Evolutionary conservation across 2,113 vertebrate genomes (phyloP).

Genomic region (Ctenodactylus gundi): DNA sequence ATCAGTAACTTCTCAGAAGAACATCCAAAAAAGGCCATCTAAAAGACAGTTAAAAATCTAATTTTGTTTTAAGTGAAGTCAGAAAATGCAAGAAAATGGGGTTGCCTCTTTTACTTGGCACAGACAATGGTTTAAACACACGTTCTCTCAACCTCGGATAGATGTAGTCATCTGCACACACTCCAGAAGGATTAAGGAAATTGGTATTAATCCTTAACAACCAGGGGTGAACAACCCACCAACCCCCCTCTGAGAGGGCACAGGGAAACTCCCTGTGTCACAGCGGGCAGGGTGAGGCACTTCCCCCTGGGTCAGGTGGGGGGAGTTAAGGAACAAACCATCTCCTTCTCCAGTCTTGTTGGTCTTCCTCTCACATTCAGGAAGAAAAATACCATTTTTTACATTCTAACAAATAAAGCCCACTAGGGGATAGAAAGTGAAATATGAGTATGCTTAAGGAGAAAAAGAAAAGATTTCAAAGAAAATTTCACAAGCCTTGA

Average conservation of each 20-base stretch:
- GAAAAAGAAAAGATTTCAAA: not conserved
- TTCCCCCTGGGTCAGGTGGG: not conserved
- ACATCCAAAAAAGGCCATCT: not conserved
- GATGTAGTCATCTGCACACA: not conserved
- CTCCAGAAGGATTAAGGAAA: not conserved
- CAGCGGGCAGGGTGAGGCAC: rapidly evolving
- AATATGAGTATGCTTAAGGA: not conserved
- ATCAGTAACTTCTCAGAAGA: not conserved
- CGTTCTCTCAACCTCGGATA: not conserved
- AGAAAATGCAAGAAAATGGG: not conserved
- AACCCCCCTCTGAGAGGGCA: not conserved
- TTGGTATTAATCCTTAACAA: not conserved
- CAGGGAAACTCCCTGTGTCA: not conserved
- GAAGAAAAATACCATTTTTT: not conserved
- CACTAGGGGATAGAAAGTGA: not conserved
- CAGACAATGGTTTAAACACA: not conserved
- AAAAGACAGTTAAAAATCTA: not conserved
- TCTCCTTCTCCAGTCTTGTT: not conserved
- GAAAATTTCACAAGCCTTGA: conserved; percentile 20
- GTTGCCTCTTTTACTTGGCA: not conserved
- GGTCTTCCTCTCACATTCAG: not conserved
- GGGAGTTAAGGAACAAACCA: too few relatives aligned
- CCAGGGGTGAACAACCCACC: not conserved
- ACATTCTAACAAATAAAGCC: not conserved
- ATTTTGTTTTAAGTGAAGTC: not conserved